Evolutionary conservation across 2,888 invertebrate genomes (phyloP).

Genomic region (Melikaiella ostensackeni): DNA sequence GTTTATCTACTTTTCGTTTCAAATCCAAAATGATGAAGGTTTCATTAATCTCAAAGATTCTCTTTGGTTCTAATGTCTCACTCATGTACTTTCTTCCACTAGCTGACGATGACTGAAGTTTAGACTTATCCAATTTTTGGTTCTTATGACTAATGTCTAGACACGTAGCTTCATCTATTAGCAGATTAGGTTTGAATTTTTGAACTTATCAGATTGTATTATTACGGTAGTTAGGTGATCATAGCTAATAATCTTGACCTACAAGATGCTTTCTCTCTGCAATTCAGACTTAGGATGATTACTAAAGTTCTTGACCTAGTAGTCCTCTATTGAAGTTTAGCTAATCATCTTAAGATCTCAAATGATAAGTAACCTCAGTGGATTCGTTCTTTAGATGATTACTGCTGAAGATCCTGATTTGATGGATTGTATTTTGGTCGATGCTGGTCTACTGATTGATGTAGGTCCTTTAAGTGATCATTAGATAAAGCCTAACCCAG

Average conservation of each 20-base stretch:
- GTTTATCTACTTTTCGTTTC: not conserved
- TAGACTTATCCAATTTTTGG: not conserved
- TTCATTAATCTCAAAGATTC: no score
- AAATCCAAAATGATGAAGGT: not conserved
- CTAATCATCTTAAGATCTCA: not conserved
- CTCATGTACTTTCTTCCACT: not conserved
- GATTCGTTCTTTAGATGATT: not conserved
- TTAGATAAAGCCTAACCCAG: not conserved
- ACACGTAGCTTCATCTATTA: not conserved
- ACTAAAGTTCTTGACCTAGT: conserved; percentile 2
- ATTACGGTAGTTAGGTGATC: not conserved
- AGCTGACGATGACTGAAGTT: not conserved
- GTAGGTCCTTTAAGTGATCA: not conserved
- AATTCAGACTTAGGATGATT: conserved; percentile 8
- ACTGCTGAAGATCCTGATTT: not conserved
- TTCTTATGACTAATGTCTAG: not conserved
- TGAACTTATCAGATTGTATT: not conserved
- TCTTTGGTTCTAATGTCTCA: not conserved
- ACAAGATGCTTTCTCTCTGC: not conserved
- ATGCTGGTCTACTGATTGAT: not conserved
- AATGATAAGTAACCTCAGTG: not conserved
- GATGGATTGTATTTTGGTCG: not conserved
- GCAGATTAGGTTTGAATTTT: not conserved
- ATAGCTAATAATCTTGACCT: conserved; percentile 17
- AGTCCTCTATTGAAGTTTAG: not conserved